A percentile compares a stretch with the other conserved stretches of the same genome.
These are phyloP conservation scores for Platerodrilus igneus DNA, from an alignment of 2,888 invertebrate species.

Conservation along the genomic window DNA sequence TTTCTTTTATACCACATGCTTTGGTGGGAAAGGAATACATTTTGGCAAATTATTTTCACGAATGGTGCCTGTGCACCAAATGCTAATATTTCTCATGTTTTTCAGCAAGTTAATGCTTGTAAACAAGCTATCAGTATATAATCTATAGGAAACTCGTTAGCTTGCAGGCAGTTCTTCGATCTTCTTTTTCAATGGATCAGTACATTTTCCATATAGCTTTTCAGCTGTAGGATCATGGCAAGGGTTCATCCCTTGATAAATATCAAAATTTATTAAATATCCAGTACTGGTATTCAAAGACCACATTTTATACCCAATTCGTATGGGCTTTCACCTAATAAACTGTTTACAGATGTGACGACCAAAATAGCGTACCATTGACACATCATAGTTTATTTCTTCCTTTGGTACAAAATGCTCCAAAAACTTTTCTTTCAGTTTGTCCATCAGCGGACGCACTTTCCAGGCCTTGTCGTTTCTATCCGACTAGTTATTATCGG, in stretches of 20 bases:
- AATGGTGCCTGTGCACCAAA: not conserved
- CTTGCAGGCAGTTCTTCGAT: not conserved
- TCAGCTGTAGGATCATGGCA: slow-evolving; percentile 8
- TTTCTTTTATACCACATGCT: too few relatives aligned
- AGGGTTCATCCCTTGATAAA: slow-evolving; percentile 32
- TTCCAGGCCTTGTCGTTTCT: slow-evolving; percentile 1
- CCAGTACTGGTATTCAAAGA: slow-evolving; percentile 30
- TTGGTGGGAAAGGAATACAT: too few relatives aligned
- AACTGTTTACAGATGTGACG: slow-evolving; percentile 34
- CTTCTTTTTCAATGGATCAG: too few relatives aligned
- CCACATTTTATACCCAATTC: slow-evolving; percentile 38
- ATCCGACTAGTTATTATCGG: not conserved
- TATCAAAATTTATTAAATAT: slow-evolving; percentile 36
- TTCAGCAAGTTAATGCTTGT: not conserved
- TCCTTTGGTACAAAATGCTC: not conserved
- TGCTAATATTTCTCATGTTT: not conserved
- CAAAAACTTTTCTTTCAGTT: not conserved
- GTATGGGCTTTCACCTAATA: slow-evolving; percentile 36
- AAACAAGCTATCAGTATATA: not conserved
- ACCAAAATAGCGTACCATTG: slow-evolving; percentile 34
- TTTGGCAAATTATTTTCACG: too few relatives aligned
- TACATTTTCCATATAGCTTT: slow-evolving; percentile 8
- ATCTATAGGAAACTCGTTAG: not conserved
- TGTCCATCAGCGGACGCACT: not conserved
- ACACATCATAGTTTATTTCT: slow-evolving; percentile 27